These are phyloP conservation scores for Cyphomyrus plagiostoma DNA, from an alignment of 2,113 vertebrate species.

Conservation along the genomic window DNA sequence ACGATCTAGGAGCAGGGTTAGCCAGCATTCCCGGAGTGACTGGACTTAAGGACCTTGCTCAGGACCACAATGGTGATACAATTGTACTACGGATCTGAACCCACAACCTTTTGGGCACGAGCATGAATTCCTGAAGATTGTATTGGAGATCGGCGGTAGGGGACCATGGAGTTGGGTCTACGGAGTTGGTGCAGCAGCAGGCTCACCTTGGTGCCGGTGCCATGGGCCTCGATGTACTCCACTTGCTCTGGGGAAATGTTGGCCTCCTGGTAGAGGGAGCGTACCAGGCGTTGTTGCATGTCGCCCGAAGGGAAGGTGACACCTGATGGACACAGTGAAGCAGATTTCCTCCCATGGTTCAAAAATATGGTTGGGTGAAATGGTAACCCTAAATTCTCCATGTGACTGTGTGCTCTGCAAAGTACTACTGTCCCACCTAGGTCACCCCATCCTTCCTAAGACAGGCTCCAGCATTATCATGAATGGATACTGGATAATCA, in stretches of 20 bases:
- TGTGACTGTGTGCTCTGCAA: neutral
- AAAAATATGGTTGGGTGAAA: neutral
- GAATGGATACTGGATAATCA: neutral
- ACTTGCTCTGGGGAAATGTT: constrained; percentile 67
- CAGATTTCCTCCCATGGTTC: neutral
- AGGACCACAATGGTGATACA: neutral
- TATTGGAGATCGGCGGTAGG: neutral
- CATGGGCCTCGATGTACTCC: constrained; percentile 90
- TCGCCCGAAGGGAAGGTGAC: constrained; percentile 91
- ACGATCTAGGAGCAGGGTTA: neutral
- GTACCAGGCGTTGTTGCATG: constrained; percentile 70
- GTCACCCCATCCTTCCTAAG: neutral
- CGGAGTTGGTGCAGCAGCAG: too few species aligned
- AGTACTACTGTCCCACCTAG: neutral
- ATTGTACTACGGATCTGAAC: neutral
- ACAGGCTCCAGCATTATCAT: neutral
- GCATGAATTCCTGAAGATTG: neutral
- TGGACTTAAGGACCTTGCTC: neutral
- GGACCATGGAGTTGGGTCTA: neutral
- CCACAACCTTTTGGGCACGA: neutral
- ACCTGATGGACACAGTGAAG: constrained; percentile 54
- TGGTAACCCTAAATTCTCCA: neutral
- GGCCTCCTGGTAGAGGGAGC: constrained; percentile 64
- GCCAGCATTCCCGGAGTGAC: neutral
- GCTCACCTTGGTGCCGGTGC: constrained; percentile 90